Percentiles rank a stretch among this genome's conserved stretches.
These are phyloP conservation scores for Gouania willdenowi DNA, from an alignment of 2,797 vertebrate species.

Conservation along the genomic window DNA sequence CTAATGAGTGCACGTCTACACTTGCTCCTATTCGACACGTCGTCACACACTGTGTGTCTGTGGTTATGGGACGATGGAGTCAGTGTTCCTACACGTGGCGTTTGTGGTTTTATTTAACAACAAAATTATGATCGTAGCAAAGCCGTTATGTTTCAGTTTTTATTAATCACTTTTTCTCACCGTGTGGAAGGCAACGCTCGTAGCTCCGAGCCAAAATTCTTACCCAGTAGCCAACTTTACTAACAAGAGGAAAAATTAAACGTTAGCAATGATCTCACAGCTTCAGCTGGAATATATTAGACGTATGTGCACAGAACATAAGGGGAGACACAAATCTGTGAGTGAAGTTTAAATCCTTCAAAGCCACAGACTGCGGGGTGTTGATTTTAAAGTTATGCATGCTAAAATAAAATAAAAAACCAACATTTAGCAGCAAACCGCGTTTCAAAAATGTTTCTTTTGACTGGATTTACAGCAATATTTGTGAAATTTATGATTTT, in stretches of 20 bases:
- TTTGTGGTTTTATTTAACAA: conserved; percentile 18
- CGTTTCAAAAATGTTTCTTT: too few relatives aligned
- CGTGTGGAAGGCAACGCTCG: not conserved
- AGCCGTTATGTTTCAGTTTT: conserved; percentile 12
- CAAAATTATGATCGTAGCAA: conserved; percentile 7
- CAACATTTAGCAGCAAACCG: too few relatives aligned
- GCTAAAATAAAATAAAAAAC: too few relatives aligned
- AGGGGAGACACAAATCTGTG: conserved; percentile 8
- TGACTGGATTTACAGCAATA: too few relatives aligned
- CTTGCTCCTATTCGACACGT: conserved; percentile 61
- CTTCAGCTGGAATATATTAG: conserved; percentile 60
- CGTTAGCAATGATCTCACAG: conserved; percentile 64
- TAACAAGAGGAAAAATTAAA: conserved; percentile 16
- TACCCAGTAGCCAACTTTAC: conserved; percentile 32
- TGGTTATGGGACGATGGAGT: conserved; percentile 45
- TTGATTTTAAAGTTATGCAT: too few relatives aligned
- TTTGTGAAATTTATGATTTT: too few relatives aligned
- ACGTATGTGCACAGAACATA: conserved; percentile 24
- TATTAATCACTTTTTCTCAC: not conserved
- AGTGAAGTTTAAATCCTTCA: conserved; percentile 11
- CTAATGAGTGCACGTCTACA: conserved; percentile 68
- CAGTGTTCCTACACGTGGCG: conserved; percentile 21
- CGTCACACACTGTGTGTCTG: conserved; percentile 53
- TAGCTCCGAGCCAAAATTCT: conserved; percentile 30
- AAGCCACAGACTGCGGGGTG: conserved; percentile 32